These are phyloP conservation scores for Laterallus jamaicensis DNA, from an alignment of 2,113 vertebrate species.

Conservation along the genomic window DNA sequence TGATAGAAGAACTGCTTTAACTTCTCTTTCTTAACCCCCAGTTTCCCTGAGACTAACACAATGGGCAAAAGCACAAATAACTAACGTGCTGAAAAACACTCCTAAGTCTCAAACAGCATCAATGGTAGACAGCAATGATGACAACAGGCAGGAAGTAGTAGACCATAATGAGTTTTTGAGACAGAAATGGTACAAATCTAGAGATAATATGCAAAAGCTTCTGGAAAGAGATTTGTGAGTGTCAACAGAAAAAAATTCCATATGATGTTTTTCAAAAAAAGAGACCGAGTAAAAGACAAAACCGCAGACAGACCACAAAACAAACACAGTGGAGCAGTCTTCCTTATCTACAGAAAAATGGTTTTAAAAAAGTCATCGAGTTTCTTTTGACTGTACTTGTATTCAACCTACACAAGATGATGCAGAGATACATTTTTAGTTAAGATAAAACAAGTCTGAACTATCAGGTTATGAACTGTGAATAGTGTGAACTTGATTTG, in stretches of 20 bases:
- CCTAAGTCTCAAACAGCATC: not conserved
- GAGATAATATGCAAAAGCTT: not conserved
- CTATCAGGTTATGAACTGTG: not conserved
- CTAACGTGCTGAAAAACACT: not conserved
- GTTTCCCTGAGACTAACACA: not conserved
- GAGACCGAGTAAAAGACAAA: not conserved
- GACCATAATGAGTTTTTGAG: not conserved
- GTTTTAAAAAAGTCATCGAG: not conserved
- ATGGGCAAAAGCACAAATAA: not conserved
- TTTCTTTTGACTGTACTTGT: not conserved
- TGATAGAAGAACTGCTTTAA: not conserved
- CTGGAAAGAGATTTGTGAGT: not conserved
- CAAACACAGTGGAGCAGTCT: not conserved
- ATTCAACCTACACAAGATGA: not conserved
- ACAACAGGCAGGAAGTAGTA: not conserved
- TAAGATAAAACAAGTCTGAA: not conserved
- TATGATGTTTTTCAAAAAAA: not conserved
- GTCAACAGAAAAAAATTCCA: not conserved
- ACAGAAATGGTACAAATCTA: not conserved
- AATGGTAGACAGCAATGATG: accelerated
- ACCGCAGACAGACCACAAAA: not conserved
- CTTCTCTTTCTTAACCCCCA: not conserved
- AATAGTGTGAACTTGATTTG: not conserved
- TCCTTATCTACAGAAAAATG: not conserved
- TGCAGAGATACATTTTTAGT: not conserved